Conservation (phyloP, 2,888 invertebrate genomes). For the Eulithis testata region DNA sequence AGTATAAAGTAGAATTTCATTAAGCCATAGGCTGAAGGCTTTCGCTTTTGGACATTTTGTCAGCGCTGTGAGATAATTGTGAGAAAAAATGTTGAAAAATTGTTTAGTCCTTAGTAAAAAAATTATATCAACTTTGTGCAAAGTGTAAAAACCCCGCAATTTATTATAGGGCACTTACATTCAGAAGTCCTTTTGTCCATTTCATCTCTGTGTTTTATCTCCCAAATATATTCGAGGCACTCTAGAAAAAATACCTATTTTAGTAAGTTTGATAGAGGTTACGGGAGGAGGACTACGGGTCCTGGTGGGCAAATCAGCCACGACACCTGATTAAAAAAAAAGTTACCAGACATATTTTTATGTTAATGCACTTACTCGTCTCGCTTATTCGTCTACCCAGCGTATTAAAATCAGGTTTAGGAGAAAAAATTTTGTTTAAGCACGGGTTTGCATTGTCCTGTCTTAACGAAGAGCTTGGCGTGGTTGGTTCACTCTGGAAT, state of each 20-base stretch:
- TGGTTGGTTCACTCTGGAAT: conserved; percentile 20
- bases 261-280: neutral
- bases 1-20: conserved; percentile 5
- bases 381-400: conserved; percentile 56
- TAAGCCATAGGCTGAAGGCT: neutral
- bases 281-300: too few species aligned
- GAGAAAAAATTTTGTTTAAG: conserved; percentile 35
- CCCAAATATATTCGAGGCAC: conserved; percentile 59
- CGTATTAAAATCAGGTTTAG: conserved; percentile 53
- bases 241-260: conserved; percentile 43
- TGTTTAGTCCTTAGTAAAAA: too few species aligned
- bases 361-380: conserved; percentile 50
- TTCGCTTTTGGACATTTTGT: too few species aligned
- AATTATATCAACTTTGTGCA: neutral
- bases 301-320: too few species aligned
- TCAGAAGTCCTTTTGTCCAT: conserved; percentile 30
- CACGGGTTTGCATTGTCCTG: conserved; percentile 34
- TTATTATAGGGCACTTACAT: conserved; percentile 52
- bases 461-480: conserved; percentile 1
- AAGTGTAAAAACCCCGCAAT: conserved; percentile 3
- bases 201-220: conserved; percentile 51
- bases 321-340: too few species aligned
- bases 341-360: too few species aligned
- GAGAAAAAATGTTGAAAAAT: too few species aligned
- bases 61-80: too few species aligned